Evolutionary conservation across 2,888 invertebrate genomes (phyloP).

Genomic region (Ornithoptera priamus): DNA sequence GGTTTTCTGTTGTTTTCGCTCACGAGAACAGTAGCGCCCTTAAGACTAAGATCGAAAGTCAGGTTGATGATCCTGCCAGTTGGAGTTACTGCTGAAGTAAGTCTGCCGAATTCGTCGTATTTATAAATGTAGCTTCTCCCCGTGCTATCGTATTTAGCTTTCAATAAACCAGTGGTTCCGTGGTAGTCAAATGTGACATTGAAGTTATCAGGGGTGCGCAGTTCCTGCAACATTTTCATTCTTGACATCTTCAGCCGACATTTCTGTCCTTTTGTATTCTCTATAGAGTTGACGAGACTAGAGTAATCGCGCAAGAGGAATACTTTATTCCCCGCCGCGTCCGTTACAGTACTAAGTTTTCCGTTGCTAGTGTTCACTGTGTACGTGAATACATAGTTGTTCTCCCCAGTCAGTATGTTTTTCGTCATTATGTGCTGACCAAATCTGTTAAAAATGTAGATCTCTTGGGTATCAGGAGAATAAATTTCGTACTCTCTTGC

Average conservation of each 20-base stretch:
- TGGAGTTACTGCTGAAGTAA: constrained; percentile 95
- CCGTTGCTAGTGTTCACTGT: constrained; percentile 98
- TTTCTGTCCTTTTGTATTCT: constrained; percentile 95
- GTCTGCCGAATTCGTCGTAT: constrained; percentile 95
- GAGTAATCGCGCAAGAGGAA: constrained; percentile 91
- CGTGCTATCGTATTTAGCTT: constrained; percentile 93
- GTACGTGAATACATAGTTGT: constrained; percentile 95
- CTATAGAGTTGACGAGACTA: constrained; percentile 94
- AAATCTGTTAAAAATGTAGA: constrained; percentile 95
- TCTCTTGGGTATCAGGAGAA: constrained; percentile 96
- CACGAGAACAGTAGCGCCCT: constrained; percentile 93
- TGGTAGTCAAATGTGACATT: constrained; percentile 97
- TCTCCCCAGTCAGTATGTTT: constrained; percentile 96
- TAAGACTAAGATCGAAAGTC: constrained; percentile 93
- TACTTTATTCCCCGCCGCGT: constrained; percentile 94
- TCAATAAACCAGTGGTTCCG: constrained; percentile 92
- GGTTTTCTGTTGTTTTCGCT: constrained; percentile 91
- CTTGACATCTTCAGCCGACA: constrained; percentile 94
- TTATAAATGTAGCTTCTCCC: constrained; percentile 95
- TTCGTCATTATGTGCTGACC: constrained; percentile 97
- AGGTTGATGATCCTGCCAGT: constrained; percentile 95
- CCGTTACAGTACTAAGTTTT: constrained; percentile 94
- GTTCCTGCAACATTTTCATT: constrained; percentile 93
- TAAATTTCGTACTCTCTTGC: constrained; percentile 95
- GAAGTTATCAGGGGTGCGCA: constrained; percentile 95